These are phyloP conservation scores for Streptopelia turtur DNA, from an alignment of 2,797 vertebrate species.

Conservation along the genomic window DNA sequence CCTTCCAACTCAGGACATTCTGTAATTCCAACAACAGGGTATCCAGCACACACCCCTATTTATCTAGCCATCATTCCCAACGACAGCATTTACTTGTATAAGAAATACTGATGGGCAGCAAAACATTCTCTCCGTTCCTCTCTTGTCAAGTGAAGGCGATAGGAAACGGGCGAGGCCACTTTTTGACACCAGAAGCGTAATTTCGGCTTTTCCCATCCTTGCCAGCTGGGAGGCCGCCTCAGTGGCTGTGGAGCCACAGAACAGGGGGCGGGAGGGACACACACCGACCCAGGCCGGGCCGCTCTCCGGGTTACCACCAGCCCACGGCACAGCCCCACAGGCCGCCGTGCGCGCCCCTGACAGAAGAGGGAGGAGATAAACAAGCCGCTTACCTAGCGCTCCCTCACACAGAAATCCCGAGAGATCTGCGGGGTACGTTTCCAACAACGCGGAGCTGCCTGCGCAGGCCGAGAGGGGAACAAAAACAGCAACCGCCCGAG, in stretches of 20 bases:
- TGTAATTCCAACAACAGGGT: too few species aligned
- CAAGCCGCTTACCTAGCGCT: not conserved
- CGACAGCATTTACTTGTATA: fast-evolving
- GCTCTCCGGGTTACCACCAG: not conserved
- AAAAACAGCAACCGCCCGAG: fast-evolving
- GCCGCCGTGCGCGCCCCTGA: too few species aligned
- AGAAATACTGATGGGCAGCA: fast-evolving
- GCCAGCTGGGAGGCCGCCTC: fast-evolving
- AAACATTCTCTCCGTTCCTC: not conserved
- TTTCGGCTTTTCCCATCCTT: fast-evolving
- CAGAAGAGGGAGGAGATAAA: fast-evolving
- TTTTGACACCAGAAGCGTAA: not conserved
- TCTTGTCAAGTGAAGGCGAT: fast-evolving
- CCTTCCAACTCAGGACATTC: too few species aligned
- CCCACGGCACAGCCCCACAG: fast-evolving
- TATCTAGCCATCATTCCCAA: not conserved
- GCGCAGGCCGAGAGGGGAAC: not conserved
- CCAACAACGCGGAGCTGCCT: not conserved
- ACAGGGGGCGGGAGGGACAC: too few species aligned
- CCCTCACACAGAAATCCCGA: not conserved
- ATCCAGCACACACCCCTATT: fast-evolving
- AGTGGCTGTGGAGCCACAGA: fast-evolving
- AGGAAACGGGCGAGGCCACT: not conserved
- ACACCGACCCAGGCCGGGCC: too few species aligned
- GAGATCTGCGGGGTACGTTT: fast-evolving